Evolutionary conservation across 2,888 invertebrate species (phyloP), one percentile per base, ranked within the genome.

Genomic region (Agrochola lota): DNA sequence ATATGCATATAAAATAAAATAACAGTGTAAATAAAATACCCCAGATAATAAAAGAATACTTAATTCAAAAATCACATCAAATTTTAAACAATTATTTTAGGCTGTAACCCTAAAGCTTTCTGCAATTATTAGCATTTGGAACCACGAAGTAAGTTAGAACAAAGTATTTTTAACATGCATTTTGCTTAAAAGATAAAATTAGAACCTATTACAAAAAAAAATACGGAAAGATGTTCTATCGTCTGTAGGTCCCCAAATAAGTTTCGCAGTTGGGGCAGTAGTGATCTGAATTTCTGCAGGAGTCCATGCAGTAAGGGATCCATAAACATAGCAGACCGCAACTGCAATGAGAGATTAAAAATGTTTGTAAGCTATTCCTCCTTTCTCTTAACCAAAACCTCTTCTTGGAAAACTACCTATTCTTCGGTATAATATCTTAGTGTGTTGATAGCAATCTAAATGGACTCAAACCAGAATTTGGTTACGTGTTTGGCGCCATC

Each of bases 231-330:
- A 26, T 9, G 7, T 23, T 64, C 46, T 78, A 78, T 67, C 71
- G 35, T 46, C 17, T 71, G 63, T 95, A 97, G 43, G 96, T 95
- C 78, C 97, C 97, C 74, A 97, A 93, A 81, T 94, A 97, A 3
- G 97, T 91, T 3, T 23, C 9, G 23, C 55, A 55, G 23, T 55
- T 12, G 1, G 97, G 97, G 84, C 97, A 97, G 82, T 96, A 97
- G 88, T 97, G 97, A 71, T 97, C 96, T 30, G 95, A 94, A 83
- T 94, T 97, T 84, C 96, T 95, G 87, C 97, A 97, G 40, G 96
- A 94, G 68, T 97, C 94, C 92, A 96, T 93, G 87, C 97, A 97
- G 85, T 97, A 97, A 0, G 97, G 97, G 9, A 96, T 95, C 80
- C 97, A 97, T 0, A 97, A 96, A 96, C 97, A 97, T 30, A 66